Evolutionary conservation across 2,797 vertebrate genomes (phyloP).

Genomic region (Pelobates cultripes): DNA sequence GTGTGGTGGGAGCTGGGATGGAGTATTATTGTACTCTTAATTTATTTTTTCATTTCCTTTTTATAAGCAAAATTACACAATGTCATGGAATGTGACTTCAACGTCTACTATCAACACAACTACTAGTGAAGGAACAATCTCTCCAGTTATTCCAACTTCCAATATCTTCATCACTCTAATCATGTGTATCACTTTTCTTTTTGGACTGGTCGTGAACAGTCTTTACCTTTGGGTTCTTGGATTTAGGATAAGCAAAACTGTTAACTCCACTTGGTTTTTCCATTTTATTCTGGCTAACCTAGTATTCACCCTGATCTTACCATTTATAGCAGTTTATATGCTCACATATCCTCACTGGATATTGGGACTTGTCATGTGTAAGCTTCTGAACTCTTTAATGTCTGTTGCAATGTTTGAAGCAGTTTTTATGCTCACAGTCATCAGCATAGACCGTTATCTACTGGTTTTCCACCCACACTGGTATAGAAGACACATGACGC

Average conservation of each 20-base stretch:
- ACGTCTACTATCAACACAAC: neutral
- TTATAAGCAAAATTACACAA: neutral
- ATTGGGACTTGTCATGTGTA: constrained; percentile 59
- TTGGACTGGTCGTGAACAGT: constrained; percentile 55
- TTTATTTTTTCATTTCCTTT: neutral
- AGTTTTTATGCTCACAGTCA: constrained; percentile 59
- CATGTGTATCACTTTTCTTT: constrained; percentile 45
- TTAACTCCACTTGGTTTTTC: constrained; percentile 60
- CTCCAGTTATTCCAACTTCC: neutral
- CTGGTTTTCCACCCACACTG: constrained; percentile 58
- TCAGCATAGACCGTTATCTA: constrained; percentile 61
- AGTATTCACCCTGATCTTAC: constrained; percentile 49
- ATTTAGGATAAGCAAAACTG: constrained; percentile 62
- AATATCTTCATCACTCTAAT: constrained; percentile 1
- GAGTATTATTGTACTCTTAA: no score
- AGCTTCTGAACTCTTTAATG: constrained; percentile 51
- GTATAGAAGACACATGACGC: constrained; percentile 56
- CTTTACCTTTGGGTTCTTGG: constrained; percentile 62
- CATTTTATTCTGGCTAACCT: constrained; percentile 63
- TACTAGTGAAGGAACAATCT: neutral
- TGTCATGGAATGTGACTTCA: neutral
- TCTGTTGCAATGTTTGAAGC: constrained; percentile 52
- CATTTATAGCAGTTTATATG: constrained; percentile 49
- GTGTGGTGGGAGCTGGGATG: no score
- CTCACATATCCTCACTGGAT: constrained; percentile 56